These are phyloP conservation scores for Catajapyx aquilonaris DNA, from an alignment of 1,140 invertebrate species.

Conservation along the genomic window DNA sequence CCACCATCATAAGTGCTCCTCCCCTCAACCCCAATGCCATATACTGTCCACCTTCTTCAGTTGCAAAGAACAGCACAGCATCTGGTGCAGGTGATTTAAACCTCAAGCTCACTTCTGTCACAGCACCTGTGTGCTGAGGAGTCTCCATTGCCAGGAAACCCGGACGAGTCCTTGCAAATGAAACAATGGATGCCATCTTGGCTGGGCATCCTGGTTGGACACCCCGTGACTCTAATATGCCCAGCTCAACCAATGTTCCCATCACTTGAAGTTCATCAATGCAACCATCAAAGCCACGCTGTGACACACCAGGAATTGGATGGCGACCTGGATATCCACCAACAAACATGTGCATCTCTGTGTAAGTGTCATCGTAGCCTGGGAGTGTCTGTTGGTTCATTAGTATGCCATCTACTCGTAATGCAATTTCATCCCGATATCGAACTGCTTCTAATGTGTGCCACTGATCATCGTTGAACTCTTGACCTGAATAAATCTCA, in stretches of 20 bases:
- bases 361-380: too few species aligned
- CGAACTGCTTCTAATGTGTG: conserved; percentile 51
- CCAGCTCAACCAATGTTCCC: conserved; percentile 51
- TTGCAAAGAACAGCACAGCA: conserved; percentile 55
- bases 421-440: conserved; percentile 33
- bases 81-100: conserved; percentile 61
- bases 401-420: conserved; percentile 39
- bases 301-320: conserved; percentile 36
- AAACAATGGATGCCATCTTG: conserved; percentile 31
- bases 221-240: conserved; percentile 51
- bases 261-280: conserved; percentile 63
- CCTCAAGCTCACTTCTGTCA: conserved; percentile 52
- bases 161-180: conserved; percentile 28
- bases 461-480: conserved; percentile 66
- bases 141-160: too few species aligned
- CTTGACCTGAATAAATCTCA: conserved; percentile 28
- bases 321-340: conserved; percentile 63
- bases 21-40: conserved; percentile 43
- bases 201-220: conserved; percentile 65
- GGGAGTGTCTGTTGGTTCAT: neutral
- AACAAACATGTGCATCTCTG: conserved; percentile 52
- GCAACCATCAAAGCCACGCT: conserved; percentile 77
- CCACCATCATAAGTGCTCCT: conserved; percentile 45
- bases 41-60: too few species aligned
- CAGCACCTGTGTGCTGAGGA: conserved; percentile 12